phyloP scores from a whole-genome alignment of 2,113 vertebrate species.

The Hypomesus transpacificus region DNA sequence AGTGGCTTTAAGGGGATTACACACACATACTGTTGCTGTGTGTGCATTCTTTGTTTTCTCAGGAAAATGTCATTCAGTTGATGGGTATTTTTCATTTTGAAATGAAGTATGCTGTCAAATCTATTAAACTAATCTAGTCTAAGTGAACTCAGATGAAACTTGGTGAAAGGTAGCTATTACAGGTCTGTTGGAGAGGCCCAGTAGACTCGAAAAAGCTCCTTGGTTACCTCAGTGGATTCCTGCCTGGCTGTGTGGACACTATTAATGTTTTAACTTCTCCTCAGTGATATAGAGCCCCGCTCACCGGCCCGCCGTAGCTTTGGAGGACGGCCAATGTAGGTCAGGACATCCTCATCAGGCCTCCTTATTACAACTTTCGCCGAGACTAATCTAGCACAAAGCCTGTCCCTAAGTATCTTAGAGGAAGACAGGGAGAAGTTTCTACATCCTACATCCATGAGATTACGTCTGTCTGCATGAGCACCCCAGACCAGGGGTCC shows the following conservation, averaged over 20 bases:
- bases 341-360: slow-evolving; percentile 59
- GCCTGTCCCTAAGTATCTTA: slow-evolving; percentile 66
- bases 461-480: slow-evolving; percentile 57
- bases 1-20: no score
- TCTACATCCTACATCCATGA: no score
- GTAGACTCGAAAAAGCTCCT: slow-evolving; percentile 53
- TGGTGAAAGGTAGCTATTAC: no score
- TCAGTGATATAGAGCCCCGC: slow-evolving; percentile 49
- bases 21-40: no score
- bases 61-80: no score
- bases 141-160: no score
- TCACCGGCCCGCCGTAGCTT: slow-evolving; percentile 41
- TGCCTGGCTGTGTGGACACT: slow-evolving; percentile 50
- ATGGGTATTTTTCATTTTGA: no score
- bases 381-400: slow-evolving; percentile 67
- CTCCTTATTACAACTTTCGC: slow-evolving; percentile 61
- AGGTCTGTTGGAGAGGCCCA: slow-evolving; percentile 21
- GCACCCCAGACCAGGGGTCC: slow-evolving; percentile 50
- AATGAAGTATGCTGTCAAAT: no score
- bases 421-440: slow-evolving; percentile 62
- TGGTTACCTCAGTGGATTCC: slow-evolving; percentile 53
- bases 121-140: no score
- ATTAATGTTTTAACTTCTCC: slow-evolving; percentile 60
- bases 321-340: slow-evolving; percentile 62
- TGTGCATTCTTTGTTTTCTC: no score